Evolutionary conservation across 2,888 invertebrate genomes (phyloP), one percentile per base, ranked within the genome.

Genomic region (Stenodera caucasica): DNA sequence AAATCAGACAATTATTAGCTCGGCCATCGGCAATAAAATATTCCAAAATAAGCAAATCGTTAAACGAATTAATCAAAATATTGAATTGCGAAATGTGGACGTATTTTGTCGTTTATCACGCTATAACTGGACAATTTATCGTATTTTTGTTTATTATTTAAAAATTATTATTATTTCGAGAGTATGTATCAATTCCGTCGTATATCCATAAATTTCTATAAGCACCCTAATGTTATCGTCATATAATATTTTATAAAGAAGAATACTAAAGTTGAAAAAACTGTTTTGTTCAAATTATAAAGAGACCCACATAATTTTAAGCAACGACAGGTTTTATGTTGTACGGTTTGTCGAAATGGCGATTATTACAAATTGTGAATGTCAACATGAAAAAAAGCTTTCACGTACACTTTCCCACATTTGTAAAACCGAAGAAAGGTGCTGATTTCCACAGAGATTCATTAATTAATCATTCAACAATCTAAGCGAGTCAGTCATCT

Each of bases 1-100:
- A 33, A 61, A 61, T 51, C 37, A 61, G 57, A 18, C 11, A 37
- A 50, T 49, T 45, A 45, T 21, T 45, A 12, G 18, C 21, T 9
- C 2, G 1, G 4, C 11, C 21, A 11, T 21, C 40, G 15, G 15
- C 2, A 37, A 37, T 15, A 15, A 6, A 4, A 45, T 45, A 45
- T 45, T 37, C 15, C 6, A 15, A 15, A 37, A 14, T 37, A 37
- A 35, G n/a, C n/a, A n/a, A n/a, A 9, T 15, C 7, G 14, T 15
- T 15, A 15, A 37, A 8, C 37, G 37, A 37, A 37, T 37, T 14
- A 35, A 35, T 35, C 35, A 35, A 40, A 40, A 40, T 40, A 40
- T 40, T 40, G 15, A 40, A 40, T 40, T 18, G 40, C 18, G 40
- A 40, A 40, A 40, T 40, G 21, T 45, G 45, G 21, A 12, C 45